Base-by-base conservation (phyloP, 2,888 invertebrate species). In the Crossocerus cetratus region DNA sequence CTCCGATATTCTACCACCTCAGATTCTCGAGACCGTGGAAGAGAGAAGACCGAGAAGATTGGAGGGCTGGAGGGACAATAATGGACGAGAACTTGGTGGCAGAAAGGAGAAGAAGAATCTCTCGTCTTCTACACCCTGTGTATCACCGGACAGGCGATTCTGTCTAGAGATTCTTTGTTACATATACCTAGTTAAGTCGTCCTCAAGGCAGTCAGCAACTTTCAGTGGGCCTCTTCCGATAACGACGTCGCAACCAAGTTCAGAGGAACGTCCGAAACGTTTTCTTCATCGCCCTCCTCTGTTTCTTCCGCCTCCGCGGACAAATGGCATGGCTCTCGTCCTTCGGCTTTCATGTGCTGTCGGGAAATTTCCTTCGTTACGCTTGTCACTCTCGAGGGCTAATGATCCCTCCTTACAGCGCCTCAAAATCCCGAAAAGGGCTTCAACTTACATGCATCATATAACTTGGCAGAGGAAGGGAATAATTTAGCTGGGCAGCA, bases 211-310 rank as follows among this genome's bases (percentile, higher is more conserved):
- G 44, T 49, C 72, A 44, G 66, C 55, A 14, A 45, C 56, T 68
- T 77, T 88, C 92, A 92, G 87, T 93, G 93, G 77, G 93, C 93
- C 63, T 92, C 91, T 80, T 94, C 93, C 73, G 94, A 92, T 81
- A 93, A 92, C 89, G 94, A 94, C 65, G 94, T 94, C 57, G 94
- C 93, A 62, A 94, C 95, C 78, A 95, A 91, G 90, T 95, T 95
- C 72, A 95, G 90, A 14, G 95, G 95, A 81, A 94, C 92, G 81
- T 94, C 94, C 82, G 91, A 90, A 78, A 91, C 91, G 82, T 91
- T 92, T 65, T 92, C 92, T 73, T 91, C 91, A 69, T 92, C 90
- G 18, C 86, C 92, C 61, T 92, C 89, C 13, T 84, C 86, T 54
- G 81, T 83, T 11, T 89, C 88, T 16, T 85, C 86, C 18, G 77